These are phyloP conservation scores for Xyrauchen texanus DNA, from an alignment of 2,113 vertebrate genomes.

Conservation along the genomic window DNA sequence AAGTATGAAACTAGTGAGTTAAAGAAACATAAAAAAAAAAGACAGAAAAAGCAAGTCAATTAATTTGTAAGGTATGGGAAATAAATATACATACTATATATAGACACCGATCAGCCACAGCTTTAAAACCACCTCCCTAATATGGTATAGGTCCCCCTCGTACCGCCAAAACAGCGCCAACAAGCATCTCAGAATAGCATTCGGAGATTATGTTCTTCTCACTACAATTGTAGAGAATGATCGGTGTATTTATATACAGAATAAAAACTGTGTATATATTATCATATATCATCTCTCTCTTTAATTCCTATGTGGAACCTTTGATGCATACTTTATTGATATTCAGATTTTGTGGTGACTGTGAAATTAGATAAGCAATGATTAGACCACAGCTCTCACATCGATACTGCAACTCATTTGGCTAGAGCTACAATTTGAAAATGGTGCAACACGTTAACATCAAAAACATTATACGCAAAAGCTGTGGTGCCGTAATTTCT, in stretches of 20 bases:
- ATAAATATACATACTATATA: constrained; percentile 70
- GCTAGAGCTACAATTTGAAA: background rate
- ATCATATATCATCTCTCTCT: constrained; percentile 60
- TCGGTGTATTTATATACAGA: constrained; percentile 54
- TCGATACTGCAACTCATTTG: background rate
- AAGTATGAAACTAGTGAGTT: constrained; percentile 15
- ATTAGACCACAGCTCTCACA: constrained; percentile 1
- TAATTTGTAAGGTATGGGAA: constrained; percentile 62
- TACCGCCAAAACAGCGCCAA: too few species aligned
- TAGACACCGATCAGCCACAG: too few species aligned
- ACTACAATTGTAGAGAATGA: too few species aligned
- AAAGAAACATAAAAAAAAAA: constrained; percentile 31
- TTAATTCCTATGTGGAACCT: constrained; percentile 51
- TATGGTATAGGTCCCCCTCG: too few species aligned
- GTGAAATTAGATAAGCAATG: constrained; percentile 20
- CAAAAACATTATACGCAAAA: constrained; percentile 23
- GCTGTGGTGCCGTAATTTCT: constrained; percentile 25
- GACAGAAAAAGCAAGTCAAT: background rate
- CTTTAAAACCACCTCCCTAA: too few species aligned
- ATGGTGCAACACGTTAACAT: constrained; percentile 1
- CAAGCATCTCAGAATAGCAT: too few species aligned
- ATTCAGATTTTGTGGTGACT: constrained; percentile 2
- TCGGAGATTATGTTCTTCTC: too few species aligned
- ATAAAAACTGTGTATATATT: constrained; percentile 44
- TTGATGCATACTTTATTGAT: constrained; percentile 39